Percentiles rank a stretch among this genome's conserved stretches.
Conservation (phyloP, 2,113 vertebrate species). For the Oreotragus oreotragus region DNA sequence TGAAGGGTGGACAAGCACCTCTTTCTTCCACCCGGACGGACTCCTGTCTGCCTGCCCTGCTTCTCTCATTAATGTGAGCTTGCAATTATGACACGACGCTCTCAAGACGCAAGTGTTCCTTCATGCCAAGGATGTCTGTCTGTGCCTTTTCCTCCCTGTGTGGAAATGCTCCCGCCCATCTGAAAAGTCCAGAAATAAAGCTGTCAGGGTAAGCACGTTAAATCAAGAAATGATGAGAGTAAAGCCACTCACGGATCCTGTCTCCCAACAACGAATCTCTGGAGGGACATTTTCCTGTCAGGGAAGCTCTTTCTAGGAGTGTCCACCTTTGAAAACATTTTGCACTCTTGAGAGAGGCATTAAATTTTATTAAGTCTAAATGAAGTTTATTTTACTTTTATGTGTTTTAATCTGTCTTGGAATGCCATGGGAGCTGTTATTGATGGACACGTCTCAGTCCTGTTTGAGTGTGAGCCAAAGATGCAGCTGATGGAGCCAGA, state of each 20-base stretch:
- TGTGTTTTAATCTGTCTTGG: slow-evolving; percentile 56
- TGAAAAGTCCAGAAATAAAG: slow-evolving; percentile 22
- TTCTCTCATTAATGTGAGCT: slow-evolving; percentile 71
- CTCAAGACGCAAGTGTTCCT: slow-evolving; percentile 35
- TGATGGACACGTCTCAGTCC: neutral
- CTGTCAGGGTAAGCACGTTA: slow-evolving; percentile 57
- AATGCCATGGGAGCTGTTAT: neutral
- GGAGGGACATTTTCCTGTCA: slow-evolving; percentile 38
- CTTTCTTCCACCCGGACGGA: neutral
- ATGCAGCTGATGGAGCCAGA: neutral
- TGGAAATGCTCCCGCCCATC: neutral
- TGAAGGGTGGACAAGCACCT: slow-evolving; percentile 30
- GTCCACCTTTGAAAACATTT: slow-evolving; percentile 24
- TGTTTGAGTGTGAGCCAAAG: neutral
- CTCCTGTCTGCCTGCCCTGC: neutral
- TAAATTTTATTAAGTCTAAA: slow-evolving; percentile 61
- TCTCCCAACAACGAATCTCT: slow-evolving; percentile 33
- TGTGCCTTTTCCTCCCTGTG: neutral
- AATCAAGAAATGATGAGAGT: slow-evolving; percentile 57
- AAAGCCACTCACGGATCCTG: neutral
- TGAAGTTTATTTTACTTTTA: slow-evolving; percentile 51
- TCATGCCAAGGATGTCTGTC: slow-evolving; percentile 5
- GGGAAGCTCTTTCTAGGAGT: neutral
- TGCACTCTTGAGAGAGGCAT: neutral
- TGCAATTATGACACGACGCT: slow-evolving; percentile 67